phyloP scores from a whole-genome alignment of 1,140 invertebrate species.

The Drosophila hydei region DNA sequence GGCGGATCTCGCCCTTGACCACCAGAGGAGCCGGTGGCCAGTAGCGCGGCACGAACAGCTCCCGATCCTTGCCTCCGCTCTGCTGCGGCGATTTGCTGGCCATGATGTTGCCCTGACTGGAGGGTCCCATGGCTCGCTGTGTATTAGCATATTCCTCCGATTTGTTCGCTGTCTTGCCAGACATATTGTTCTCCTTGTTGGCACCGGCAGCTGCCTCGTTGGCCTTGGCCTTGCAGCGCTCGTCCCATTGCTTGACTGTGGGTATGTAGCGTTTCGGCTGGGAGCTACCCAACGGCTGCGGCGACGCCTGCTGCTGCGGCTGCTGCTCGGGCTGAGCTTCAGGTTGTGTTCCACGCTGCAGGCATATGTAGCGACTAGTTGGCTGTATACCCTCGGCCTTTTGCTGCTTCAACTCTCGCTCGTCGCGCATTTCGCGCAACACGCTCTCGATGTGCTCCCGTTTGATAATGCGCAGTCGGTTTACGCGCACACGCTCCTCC shows the following conservation, averaged over 20 bases:
- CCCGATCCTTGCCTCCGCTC: not conserved
- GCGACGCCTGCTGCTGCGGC: not conserved
- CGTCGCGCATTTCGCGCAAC: conserved; percentile 52
- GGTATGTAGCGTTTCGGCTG: conserved; percentile 55
- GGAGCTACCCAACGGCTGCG: not conserved
- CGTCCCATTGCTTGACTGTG: conserved; percentile 67
- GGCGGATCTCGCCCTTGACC: conserved; percentile 24
- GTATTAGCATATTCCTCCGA: not conserved
- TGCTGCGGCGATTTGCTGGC: not conserved
- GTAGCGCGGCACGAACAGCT: conserved; percentile 20
- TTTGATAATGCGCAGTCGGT: conserved; percentile 44
- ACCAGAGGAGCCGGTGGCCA: conserved; percentile 22
- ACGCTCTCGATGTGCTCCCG: conserved; percentile 55
- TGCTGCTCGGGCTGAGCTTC: not conserved
- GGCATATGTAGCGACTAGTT: conserved; percentile 19
- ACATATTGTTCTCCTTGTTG: conserved; percentile 36
- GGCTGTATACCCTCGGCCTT: not conserved
- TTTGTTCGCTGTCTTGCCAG: not conserved
- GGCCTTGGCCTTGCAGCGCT: conserved; percentile 42
- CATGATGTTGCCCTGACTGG: conserved; percentile 22
- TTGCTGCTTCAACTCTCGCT: conserved; percentile 7
- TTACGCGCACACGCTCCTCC: conserved; percentile 48
- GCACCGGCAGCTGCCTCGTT: not conserved
- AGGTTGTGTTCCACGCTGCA: conserved; percentile 6
- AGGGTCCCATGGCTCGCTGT: conserved; percentile 19